Conservation (phyloP, 2,113 vertebrate species). For the Numenius arquata region DNA sequence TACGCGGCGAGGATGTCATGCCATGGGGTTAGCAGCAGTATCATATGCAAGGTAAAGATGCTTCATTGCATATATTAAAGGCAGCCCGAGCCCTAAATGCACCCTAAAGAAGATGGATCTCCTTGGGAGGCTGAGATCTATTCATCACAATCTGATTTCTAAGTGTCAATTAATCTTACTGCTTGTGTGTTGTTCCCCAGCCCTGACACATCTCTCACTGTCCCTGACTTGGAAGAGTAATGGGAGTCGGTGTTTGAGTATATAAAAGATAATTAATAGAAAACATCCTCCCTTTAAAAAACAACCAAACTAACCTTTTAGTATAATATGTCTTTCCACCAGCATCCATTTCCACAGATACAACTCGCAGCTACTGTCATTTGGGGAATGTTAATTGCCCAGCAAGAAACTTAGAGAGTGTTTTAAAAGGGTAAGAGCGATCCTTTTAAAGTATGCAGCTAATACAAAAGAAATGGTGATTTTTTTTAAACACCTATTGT, state of each 20-base stretch:
- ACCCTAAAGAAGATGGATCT: slow-evolving; percentile 28
- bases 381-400: slow-evolving; percentile 35
- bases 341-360: neutral
- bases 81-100: slow-evolving; percentile 48
- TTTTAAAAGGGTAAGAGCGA: neutral
- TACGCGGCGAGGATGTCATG: neutral
- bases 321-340: neutral
- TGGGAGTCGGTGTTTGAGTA: slow-evolving; percentile 38
- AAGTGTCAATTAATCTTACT: slow-evolving; percentile 31
- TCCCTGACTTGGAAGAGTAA: slow-evolving; percentile 48
- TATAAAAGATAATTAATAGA: slow-evolving; percentile 69
- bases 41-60: slow-evolving; percentile 52
- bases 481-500: neutral
- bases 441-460: neutral
- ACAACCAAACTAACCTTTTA: slow-evolving; percentile 36
- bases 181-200: slow-evolving; percentile 24
- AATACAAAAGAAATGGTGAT: neutral
- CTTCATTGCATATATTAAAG: slow-evolving; percentile 61
- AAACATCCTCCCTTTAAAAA: slow-evolving; percentile 58
- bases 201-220: slow-evolving; percentile 10
- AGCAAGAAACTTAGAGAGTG: neutral
- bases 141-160: slow-evolving; percentile 36
- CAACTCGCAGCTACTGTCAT: neutral
- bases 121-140: slow-evolving; percentile 20
- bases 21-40: slow-evolving; percentile 30